Conservation (phyloP, 2,113 vertebrate species). For the Podarcis muralis region DNA sequence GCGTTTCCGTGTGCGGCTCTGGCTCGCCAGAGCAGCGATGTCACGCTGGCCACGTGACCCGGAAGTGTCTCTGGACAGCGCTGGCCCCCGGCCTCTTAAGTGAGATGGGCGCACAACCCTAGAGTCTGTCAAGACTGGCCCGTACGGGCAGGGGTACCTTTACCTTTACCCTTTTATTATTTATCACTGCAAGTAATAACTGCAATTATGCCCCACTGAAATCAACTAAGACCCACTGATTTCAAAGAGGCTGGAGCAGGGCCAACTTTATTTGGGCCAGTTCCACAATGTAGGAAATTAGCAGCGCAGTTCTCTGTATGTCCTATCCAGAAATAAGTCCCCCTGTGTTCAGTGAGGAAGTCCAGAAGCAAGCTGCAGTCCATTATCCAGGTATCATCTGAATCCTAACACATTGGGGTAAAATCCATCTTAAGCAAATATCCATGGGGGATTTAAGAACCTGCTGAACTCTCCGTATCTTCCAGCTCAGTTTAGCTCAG, state of each 20-base stretch:
- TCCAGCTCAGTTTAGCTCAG: too few relatives aligned
- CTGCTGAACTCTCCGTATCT: background rate
- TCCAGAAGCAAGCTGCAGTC: background rate
- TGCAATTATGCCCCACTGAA: background rate
- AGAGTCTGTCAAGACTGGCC: too few relatives aligned
- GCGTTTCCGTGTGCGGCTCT: too few relatives aligned
- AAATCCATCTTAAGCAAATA: background rate
- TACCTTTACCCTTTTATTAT: too few relatives aligned
- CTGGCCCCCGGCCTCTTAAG: too few relatives aligned
- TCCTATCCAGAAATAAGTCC: background rate
- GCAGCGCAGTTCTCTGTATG: background rate
- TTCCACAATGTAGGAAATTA: background rate
- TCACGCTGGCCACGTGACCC: too few relatives aligned
- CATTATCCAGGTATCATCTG: background rate
- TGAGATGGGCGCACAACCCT: too few relatives aligned
- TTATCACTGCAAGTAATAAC: too few relatives aligned
- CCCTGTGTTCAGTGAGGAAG: background rate
- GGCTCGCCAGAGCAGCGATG: too few relatives aligned
- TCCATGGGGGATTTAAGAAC: background rate
- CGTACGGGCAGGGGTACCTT: too few relatives aligned
- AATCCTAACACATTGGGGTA: background rate
- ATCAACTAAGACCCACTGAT: background rate
- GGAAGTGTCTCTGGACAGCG: too few relatives aligned
- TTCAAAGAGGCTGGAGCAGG: background rate
- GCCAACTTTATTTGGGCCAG: background rate